Conservation (phyloP, 2,888 invertebrate genomes). For the Hipparchia semele region DNA sequence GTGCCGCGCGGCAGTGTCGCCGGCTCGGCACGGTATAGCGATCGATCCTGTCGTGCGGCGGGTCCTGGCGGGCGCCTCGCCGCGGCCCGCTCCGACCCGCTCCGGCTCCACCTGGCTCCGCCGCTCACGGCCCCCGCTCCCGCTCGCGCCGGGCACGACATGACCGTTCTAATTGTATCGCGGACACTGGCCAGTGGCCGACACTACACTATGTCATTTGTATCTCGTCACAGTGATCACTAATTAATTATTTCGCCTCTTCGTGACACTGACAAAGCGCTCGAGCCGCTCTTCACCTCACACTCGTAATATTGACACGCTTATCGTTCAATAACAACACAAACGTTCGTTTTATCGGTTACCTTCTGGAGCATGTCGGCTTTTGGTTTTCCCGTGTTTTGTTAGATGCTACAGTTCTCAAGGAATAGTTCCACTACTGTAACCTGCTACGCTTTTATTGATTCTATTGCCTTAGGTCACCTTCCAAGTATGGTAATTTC, state of each 20-base stretch:
- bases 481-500: no score
- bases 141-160: conserved; percentile 35
- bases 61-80: conserved; percentile 40
- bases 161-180: conserved; percentile 52
- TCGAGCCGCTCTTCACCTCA: not conserved
- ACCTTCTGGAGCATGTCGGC: conserved; percentile 1
- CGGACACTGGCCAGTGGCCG: conserved; percentile 16
- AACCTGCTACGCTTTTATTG: not conserved
- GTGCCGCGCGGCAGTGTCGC: conserved; percentile 19
- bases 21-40: conserved; percentile 16
- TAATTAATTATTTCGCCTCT: conserved; percentile 33
- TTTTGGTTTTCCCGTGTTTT: not conserved
- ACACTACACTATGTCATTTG: conserved; percentile 26
- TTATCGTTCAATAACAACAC: conserved; percentile 23
- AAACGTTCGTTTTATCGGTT: not conserved
- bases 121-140: conserved; percentile 26
- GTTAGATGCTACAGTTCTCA: not conserved
- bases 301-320: not conserved
- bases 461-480: not conserved
- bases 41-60: conserved; percentile 39
- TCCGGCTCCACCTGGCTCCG: conserved; percentile 20
- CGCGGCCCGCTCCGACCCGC: conserved; percentile 14
- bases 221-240: conserved; percentile 38
- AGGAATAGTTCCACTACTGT: not conserved
- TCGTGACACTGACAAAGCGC: not conserved